These are phyloP conservation scores for Ennomos fuscantarius DNA, from an alignment of 2,888 invertebrate species.

Conservation along the genomic window DNA sequence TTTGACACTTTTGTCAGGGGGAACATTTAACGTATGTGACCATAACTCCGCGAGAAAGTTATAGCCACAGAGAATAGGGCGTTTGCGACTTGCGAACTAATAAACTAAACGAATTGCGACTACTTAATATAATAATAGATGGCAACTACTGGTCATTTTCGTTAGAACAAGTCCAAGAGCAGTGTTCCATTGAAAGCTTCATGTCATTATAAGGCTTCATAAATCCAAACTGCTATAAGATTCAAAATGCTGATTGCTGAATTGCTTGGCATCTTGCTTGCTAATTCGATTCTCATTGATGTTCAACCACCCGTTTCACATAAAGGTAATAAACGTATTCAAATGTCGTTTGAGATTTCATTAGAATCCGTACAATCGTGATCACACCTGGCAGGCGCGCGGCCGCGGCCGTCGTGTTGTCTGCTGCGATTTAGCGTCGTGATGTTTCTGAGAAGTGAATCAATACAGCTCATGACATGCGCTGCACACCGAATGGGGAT, in stretches of 20 bases:
- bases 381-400: constrained; percentile 63
- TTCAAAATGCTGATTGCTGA: constrained; percentile 10
- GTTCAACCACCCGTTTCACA: constrained; percentile 20
- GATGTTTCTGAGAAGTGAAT: constrained; percentile 66
- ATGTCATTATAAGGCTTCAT: constrained; percentile 11
- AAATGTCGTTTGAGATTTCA: constrained; percentile 41
- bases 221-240: constrained; percentile 9
- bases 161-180: constrained; percentile 46
- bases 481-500: constrained; percentile 65
- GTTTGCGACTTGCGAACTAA: too few relatives aligned
- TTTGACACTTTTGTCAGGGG: constrained; percentile 30
- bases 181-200: constrained; percentile 20
- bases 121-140: constrained; percentile 37
- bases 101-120: too few relatives aligned
- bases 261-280: constrained; percentile 10
- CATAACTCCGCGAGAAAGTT: constrained; percentile 33
- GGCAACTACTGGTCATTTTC: constrained; percentile 43
- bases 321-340: constrained; percentile 49
- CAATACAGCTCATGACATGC: constrained; percentile 59
- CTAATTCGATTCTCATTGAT: constrained; percentile 17
- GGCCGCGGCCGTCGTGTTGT: constrained; percentile 56
- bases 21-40: constrained; percentile 23
- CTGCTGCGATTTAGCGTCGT: constrained; percentile 60
- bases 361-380: constrained; percentile 50
- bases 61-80: constrained; percentile 32